Conservation (phyloP, 2,888 invertebrate species). For the Ecliptopera silaceata region DNA sequence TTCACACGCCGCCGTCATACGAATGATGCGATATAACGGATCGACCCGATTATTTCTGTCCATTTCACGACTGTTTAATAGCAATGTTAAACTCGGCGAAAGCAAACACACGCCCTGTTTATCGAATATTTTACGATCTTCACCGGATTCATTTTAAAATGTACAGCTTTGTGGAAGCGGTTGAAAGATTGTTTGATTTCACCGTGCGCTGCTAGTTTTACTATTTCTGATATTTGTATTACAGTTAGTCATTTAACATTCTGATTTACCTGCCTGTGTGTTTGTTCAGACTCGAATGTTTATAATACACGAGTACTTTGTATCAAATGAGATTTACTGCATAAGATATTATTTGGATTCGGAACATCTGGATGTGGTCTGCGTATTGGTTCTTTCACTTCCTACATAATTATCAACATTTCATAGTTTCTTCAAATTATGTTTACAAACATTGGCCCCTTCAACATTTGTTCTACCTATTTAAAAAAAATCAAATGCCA, state of each 20-base stretch:
- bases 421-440: conserved; percentile 3
- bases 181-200: conserved; percentile 77
- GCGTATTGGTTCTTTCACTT: conserved; percentile 52
- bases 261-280: conserved; percentile 79
- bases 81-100: conserved; percentile 81
- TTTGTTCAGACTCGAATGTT: conserved; percentile 76
- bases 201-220: conserved; percentile 63
- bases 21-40: conserved; percentile 80
- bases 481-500: too few species aligned
- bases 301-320: conserved; percentile 77
- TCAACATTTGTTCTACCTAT: too few species aligned
- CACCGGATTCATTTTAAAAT: conserved; percentile 79
- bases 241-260: conserved; percentile 80
- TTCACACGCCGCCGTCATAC: conserved; percentile 74
- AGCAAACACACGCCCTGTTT: conserved; percentile 81
- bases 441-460: too few species aligned
- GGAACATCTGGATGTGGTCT: conserved; percentile 67
- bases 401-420: conserved; percentile 3
- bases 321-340: conserved; percentile 76
- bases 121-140: conserved; percentile 82
- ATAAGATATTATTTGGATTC: conserved; percentile 68
- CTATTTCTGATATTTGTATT: conserved; percentile 79
- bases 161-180: conserved; percentile 73
- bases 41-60: conserved; percentile 82
- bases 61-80: conserved; percentile 83